Evolutionary conservation across 1,140 invertebrate genomes (phyloP), one percentile per base, ranked within the genome.

Genomic region (Drosophila azteca): DNA sequence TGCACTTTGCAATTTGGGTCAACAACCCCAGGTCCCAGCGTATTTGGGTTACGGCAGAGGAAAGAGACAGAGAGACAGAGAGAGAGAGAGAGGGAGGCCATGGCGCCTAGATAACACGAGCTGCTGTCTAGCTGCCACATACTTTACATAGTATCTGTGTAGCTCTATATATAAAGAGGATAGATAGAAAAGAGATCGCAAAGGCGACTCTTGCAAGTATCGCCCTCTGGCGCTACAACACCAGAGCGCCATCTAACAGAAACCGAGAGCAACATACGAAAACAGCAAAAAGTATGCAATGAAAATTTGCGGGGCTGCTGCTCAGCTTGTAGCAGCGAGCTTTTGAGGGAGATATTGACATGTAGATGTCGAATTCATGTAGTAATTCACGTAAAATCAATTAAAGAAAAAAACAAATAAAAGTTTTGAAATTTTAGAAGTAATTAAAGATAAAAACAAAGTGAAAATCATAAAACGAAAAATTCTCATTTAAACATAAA

Each of bases 1-100:
- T 83, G 90, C 84, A 90, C 90, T 75, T 79, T 80, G 81, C 79
- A 75, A 91, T 84, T 90, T 90, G 45, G 84, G 85, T 83, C 89
- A 91, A 90, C 88, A 90, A 90, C 90, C 90, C 83, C 66, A 46
- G 61, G 35, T 39, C 11, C 35, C 4, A 39, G 35, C 60, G 58
- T 72, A 87, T 76, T 83, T 87, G 64, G 85, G 82, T 80, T 77
- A 83, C 49, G 66, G 31, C 46, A 41, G 20, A 39, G 15, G 3
- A 20, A 20, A 20, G 17, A 20, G 17, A 20, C 17, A 20, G 17
- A 20, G 17, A 20, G 0, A 20, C 0, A 20, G 17, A 20, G 17
- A 20, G 17, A 20, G 17, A 20, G 0, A 20, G 17, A 20, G 17
- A 20, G 17, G 22, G 39, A 52, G 29, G 31, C 15, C 49, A 41